Percentiles rank a stretch among this genome's conserved stretches.
phyloP scores from a whole-genome alignment of 2,888 invertebrate species.

The Ennomos quercinarius region DNA sequence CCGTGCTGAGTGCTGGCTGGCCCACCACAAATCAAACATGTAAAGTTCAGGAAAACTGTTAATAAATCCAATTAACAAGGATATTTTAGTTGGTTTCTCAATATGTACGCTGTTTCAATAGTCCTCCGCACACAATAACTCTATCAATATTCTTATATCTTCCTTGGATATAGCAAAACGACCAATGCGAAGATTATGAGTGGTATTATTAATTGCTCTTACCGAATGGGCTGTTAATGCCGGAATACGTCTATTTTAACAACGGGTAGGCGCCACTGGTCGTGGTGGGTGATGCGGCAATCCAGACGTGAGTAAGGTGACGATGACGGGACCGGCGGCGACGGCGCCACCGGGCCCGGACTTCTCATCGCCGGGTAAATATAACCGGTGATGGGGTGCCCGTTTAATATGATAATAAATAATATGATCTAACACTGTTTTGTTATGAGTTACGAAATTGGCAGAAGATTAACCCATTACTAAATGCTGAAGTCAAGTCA shows the following conservation, averaged over 20 bases:
- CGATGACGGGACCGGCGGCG: constrained; percentile 20
- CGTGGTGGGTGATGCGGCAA: constrained; percentile 13
- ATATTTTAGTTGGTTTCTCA: too few relatives aligned
- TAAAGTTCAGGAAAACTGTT: too few relatives aligned
- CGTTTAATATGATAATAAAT: constrained; percentile 22
- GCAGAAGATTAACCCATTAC: neutral
- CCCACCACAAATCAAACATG: too few relatives aligned
- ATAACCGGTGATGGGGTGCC: constrained; percentile 31
- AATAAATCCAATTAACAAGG: too few relatives aligned
- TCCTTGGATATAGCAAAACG: constrained; percentile 28
- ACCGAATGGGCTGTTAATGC: constrained; percentile 38
- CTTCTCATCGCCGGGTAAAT: constrained; percentile 29
- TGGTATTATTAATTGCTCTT: constrained; percentile 38
- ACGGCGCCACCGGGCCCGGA: constrained; percentile 20
- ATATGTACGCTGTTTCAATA: neutral
- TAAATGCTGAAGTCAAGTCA: too few relatives aligned
- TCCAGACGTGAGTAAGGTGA: constrained; percentile 22
- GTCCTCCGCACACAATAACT: constrained; percentile 10
- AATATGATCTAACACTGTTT: constrained; percentile 26
- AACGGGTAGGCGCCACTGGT: constrained; percentile 35
- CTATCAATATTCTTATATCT: neutral
- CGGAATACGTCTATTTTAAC: constrained; percentile 44
- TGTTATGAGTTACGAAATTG: constrained; percentile 14
- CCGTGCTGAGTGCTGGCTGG: too few relatives aligned
- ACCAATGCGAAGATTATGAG: constrained; percentile 38